These are phyloP conservation scores for Mesitornis unicolor DNA, from an alignment of 2,113 vertebrate species.

Conservation along the genomic window DNA sequence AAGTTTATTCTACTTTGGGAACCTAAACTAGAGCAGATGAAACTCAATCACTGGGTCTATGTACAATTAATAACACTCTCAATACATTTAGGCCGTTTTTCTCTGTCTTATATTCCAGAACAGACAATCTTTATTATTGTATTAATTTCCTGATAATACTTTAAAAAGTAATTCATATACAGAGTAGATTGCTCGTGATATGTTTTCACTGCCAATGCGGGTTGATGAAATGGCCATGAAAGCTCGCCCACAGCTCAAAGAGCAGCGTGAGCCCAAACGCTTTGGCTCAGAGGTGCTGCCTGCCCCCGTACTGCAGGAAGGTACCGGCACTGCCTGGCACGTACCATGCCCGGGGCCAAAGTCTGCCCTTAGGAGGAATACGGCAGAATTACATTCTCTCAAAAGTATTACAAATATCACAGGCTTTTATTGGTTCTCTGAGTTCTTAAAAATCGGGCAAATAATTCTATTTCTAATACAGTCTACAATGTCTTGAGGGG, in stretches of 20 bases:
- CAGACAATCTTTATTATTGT: not conserved
- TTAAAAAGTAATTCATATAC: not conserved
- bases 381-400: not conserved
- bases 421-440: not conserved
- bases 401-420: not conserved
- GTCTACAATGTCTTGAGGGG: not conserved
- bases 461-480: not conserved
- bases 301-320: accelerated
- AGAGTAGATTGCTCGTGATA: not conserved
- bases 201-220: not conserved
- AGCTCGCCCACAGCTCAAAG: not conserved
- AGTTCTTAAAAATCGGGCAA: not conserved
- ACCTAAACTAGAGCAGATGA: not conserved
- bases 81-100: not conserved
- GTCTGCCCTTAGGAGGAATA: not conserved
- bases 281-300: not conserved
- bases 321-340: not conserved
- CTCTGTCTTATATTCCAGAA: not conserved
- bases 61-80: not conserved
- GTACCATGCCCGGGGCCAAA: not conserved
- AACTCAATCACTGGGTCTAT: not conserved
- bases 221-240: not conserved
- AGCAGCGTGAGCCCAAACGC: accelerated
- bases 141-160: not conserved
- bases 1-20: not conserved